Percentiles rank a stretch among this genome's conserved stretches.
Evolutionary conservation across 1,140 invertebrate genomes (phyloP).

Genomic region (Elymnias hypermnestra): DNA sequence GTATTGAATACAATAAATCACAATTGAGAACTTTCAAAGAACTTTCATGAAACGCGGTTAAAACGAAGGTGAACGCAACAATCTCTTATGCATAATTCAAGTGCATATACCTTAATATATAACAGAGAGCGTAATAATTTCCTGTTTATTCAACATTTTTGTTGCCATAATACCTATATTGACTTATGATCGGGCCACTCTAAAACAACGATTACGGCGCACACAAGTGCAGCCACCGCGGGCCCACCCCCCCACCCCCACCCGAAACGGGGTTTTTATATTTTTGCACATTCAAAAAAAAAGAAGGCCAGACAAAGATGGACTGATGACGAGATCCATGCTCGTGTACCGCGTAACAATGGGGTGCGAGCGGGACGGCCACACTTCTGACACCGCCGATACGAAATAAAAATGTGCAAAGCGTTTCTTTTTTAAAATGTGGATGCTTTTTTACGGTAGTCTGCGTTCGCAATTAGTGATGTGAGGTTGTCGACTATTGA

Average conservation of each 20-base stretch:
- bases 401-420: constrained; percentile 74
- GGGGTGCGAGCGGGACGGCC: constrained; percentile 57
- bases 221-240: constrained; percentile 51
- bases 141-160: constrained; percentile 18
- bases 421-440: constrained; percentile 70
- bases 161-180: constrained; percentile 41
- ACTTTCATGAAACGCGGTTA: no score
- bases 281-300: constrained; percentile 75
- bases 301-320: constrained; percentile 72
- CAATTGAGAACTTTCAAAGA: no score
- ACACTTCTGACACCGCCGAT: constrained; percentile 55
- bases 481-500: constrained; percentile 59
- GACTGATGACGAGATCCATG: constrained; percentile 63
- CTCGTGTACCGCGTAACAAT: constrained; percentile 48
- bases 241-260: constrained; percentile 38
- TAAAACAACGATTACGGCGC: constrained; percentile 67
- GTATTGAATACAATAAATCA: no score
- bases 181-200: constrained; percentile 71
- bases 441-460: constrained; percentile 73
- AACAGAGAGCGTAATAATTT: constrained; percentile 12
- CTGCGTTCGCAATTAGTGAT: constrained; percentile 74
- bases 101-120: background rate
- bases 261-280: constrained; percentile 71
- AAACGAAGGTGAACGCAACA: constrained; percentile 2
- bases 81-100: constrained; percentile 10